Base-by-base conservation (phyloP, 2,113 vertebrate genomes). In the Perognathus longimembris region DNA sequence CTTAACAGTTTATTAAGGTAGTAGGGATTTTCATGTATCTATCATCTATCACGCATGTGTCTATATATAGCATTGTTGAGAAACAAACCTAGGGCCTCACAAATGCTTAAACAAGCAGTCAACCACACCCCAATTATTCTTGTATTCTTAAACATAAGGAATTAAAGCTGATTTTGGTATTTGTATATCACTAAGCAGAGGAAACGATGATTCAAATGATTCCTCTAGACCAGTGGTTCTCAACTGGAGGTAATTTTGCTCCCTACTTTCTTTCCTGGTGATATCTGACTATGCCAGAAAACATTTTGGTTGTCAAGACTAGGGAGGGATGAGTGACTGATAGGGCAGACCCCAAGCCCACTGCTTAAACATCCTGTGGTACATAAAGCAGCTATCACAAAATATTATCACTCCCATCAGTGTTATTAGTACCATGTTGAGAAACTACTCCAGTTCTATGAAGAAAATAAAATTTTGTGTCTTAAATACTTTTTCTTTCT, bases 401-500 rank as follows among this genome's bases (percentile, higher is more conserved):
- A 80, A 40, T 84, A 64, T 71, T 90, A 83, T 64, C 2, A 66
- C 15, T 18, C 24, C 18, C 67, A 38, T 45, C 88, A 87, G 32
- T 85, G 34, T 89, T 45, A 94, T 15, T 70, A 89, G 40, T 83
- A 28, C 36, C 57, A 73, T 59, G 34, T 78, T 79, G 57, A 85
- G 74, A 95, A 95, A 70, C n/a, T 11, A 64, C 9, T 85, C 18
- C 88, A 57, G 36, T 78, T 20, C 57, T 88, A 12, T 96, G 24
- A 75, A 90, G 84, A 90, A 30, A 92, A 90, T 61, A 64, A 90
- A 42, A 80, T 32, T 91, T 93, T 74, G 63, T 88, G 40, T 93
- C 54, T 90, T 40, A 92, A 90, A 61, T 4, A 59, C 64, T 85
- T 85, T 74, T 70, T 45, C 45, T 45, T 45, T 45, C 64, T 85